Evolutionary conservation across 2,888 invertebrate genomes (phyloP), one percentile per base, ranked within the genome.

Genomic region (Stenoptilia bipunctidactyla): DNA sequence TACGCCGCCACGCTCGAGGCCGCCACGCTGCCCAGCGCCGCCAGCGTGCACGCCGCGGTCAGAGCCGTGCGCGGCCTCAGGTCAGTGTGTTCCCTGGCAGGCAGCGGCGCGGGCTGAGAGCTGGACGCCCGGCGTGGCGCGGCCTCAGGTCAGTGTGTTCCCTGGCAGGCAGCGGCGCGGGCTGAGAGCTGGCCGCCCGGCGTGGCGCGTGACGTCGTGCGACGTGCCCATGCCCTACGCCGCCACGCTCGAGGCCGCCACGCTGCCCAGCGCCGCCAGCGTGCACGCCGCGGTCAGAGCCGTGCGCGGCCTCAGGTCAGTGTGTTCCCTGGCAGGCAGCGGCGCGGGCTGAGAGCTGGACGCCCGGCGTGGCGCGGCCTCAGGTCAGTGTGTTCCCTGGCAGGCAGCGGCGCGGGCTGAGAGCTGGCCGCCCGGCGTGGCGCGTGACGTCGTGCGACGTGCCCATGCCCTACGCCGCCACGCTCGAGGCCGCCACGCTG

Each of bases 171-270:
- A 89, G 99, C 51, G 98, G 98, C 10, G 87, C 98, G 15, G 99
- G 99, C 84, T 98, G 94, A 85, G 95, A 97, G 73, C 85, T 99
- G 56, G 99, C 99, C 80, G 94, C 98, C 99, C 99, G 0, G 92
- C 92, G 34, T 87, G 94, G 71, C 88, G 99, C 46, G 90, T 98
- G 15, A 92, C 94, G 1, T 98, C 97, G 45, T 96, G 92, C 0
- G 99, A 99, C 82, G 88, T 93, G 15, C 98, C 98, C 30, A 98
- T 98, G 97, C 98, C 99, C 1, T 99, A 99, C 79, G 87, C 97
- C 3, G 92, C 91, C 67, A 71, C 87, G n/a, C 85, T n/a, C n/a
- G n/a, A n/a, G n/a, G n/a, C n/a, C n/a, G n/a, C n/a, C n/a, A n/a
- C n/a, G n/a, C n/a, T n/a, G 42, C 98, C 98, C 12, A n/a, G n/a